A percentile compares a stretch with the other conserved stretches of the same genome.
These are phyloP conservation scores for Chromoteleia sp. DNA, from an alignment of 2,888 invertebrate genomes.

Conservation along the genomic window DNA sequence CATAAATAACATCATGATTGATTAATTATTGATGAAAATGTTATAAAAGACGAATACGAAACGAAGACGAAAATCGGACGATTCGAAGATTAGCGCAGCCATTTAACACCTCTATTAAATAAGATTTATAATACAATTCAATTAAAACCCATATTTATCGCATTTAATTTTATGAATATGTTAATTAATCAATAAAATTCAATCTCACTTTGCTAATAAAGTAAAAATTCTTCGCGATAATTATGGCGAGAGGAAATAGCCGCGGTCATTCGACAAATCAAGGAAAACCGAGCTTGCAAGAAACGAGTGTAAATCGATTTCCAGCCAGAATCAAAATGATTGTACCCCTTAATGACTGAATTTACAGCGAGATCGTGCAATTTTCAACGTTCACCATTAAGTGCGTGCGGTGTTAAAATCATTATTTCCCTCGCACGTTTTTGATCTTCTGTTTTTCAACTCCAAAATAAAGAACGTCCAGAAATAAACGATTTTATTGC, in stretches of 20 bases:
- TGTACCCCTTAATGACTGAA: slow-evolving; percentile 45
- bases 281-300: slow-evolving; percentile 3
- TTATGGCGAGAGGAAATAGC: slow-evolving; percentile 6
- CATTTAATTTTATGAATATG: neutral
- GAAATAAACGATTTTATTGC: slow-evolving; percentile 15
- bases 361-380: slow-evolving; percentile 11
- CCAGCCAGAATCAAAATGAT: slow-evolving; percentile 29
- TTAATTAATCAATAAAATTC: slow-evolving; percentile 7
- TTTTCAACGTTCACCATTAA: slow-evolving; percentile 7
- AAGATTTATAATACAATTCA: slow-evolving; percentile 2
- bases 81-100: too few relatives aligned
- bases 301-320: slow-evolving; percentile 53
- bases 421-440: slow-evolving; percentile 8
- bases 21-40: too few relatives aligned
- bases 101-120: neutral
- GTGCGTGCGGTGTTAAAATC: slow-evolving; percentile 26
- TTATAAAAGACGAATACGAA: neutral
- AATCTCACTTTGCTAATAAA: neutral
- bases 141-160: slow-evolving; percentile 6
- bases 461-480: too few relatives aligned
- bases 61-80: neutral
- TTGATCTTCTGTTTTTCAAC: too few relatives aligned
- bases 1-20: too few relatives aligned
- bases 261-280: slow-evolving; percentile 2
- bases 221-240: slow-evolving; percentile 16